Conservation (phyloP, 2,113 vertebrate species). For the Xiphophorus couchianus region DNA sequence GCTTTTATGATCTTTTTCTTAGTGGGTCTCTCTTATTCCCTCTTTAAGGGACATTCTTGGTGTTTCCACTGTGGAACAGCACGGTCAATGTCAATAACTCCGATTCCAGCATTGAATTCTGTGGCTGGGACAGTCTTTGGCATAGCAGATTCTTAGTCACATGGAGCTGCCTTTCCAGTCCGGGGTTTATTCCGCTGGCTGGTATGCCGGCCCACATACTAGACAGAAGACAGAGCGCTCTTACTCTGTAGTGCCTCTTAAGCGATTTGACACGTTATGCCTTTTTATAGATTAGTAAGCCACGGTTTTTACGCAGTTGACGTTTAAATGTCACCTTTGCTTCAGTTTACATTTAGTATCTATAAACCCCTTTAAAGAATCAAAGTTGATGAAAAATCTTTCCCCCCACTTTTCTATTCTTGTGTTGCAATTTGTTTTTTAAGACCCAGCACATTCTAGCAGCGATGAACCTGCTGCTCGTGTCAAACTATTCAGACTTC, state of each 20-base stretch:
- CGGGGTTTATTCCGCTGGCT: constrained; percentile 45
- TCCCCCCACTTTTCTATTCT: not conserved
- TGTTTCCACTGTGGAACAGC: constrained; percentile 30
- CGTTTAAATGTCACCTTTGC: constrained; percentile 12
- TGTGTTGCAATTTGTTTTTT: not conserved
- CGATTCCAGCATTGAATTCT: constrained; percentile 61
- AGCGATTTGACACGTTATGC: constrained; percentile 58
- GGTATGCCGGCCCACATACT: constrained; percentile 59
- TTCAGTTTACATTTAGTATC: constrained; percentile 14
- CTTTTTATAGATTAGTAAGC: constrained; percentile 50
- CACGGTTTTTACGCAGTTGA: constrained; percentile 22
- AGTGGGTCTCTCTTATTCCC: not conserved
- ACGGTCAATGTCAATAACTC: constrained; percentile 56
- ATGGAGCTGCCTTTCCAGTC: constrained; percentile 43
- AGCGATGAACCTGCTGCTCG: constrained; percentile 22
- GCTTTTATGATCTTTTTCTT: constrained; percentile 50
- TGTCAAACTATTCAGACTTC: constrained; percentile 34
- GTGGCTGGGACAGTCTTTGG: constrained; percentile 61
- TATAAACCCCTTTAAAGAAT: constrained; percentile 10
- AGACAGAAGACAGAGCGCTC: constrained; percentile 56
- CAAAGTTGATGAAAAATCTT: not conserved
- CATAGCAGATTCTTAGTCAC: constrained; percentile 29
- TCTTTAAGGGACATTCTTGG: constrained; percentile 43
- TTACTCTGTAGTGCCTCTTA: constrained; percentile 48
- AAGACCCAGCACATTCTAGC: not conserved